Percentiles rank a stretch among this genome's conserved stretches.
Evolutionary conservation across 2,797 vertebrate species (phyloP).

Genomic region (Pteronotus mesoamericanus): DNA sequence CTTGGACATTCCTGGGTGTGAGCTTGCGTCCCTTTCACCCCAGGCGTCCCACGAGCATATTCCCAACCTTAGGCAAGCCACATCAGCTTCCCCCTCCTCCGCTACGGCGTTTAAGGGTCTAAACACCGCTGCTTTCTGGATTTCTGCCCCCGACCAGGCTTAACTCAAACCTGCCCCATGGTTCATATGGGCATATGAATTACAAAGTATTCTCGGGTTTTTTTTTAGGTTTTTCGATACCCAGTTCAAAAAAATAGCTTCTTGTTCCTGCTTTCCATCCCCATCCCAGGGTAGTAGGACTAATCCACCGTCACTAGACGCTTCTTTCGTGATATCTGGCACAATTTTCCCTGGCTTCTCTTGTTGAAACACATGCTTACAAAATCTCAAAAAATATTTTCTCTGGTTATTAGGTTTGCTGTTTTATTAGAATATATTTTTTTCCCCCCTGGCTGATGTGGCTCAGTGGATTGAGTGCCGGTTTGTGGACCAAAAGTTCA

Average conservation of each 20-base stretch:
- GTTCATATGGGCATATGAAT: neutral
- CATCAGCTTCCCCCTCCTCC: neutral
- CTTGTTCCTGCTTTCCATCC: neutral
- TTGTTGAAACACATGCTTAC: neutral
- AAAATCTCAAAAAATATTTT: neutral
- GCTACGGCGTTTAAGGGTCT: neutral
- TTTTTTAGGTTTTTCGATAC: neutral
- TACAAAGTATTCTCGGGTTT: neutral
- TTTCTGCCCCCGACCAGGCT: neutral
- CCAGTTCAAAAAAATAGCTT: neutral
- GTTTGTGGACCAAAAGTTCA: too few species aligned
- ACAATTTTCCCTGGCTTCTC: neutral
- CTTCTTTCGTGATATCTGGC: neutral
- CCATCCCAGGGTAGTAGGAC: neutral
- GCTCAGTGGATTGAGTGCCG: too few species aligned
- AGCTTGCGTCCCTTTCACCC: neutral
- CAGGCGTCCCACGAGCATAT: neutral
- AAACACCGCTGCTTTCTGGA: neutral
- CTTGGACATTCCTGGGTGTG: neutral
- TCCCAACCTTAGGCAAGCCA: neutral
- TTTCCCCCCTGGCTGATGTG: too few species aligned
- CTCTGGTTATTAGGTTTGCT: neutral
- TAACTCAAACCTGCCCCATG: neutral
- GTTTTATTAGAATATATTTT: neutral
- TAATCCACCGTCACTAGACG: neutral